Conservation (phyloP, 2,888 invertebrate genomes). For the Ochlodes sylvanus region DNA sequence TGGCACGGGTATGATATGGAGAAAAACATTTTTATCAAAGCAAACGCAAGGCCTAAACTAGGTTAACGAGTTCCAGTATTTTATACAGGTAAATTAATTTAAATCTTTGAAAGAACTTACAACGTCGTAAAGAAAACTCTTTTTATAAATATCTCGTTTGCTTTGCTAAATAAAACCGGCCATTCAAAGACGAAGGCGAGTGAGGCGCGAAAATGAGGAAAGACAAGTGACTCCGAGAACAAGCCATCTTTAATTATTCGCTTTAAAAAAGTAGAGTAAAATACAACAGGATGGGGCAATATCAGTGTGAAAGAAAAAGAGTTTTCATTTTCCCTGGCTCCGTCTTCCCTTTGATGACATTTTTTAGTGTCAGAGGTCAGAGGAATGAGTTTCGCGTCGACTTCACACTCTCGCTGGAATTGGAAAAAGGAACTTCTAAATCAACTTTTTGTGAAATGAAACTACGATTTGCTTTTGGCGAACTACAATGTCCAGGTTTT, state of each 20-base stretch:
- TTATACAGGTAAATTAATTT: no score
- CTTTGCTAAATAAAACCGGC: neutral
- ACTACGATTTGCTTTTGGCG: no score
- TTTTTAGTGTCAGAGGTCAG: neutral
- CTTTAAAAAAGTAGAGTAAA: conserved; percentile 24
- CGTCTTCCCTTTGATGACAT: conserved; percentile 3
- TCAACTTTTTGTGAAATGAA: no score
- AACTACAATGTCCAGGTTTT: neutral
- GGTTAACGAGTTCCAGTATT: no score
- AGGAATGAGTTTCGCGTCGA: neutral
- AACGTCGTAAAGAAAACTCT: neutral
- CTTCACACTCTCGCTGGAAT: neutral
- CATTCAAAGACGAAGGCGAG: conserved; percentile 7
- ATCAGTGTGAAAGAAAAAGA: conserved; percentile 2
- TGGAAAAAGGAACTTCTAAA: no score
- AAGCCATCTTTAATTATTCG: conserved; percentile 25
- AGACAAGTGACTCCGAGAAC: conserved; percentile 19
- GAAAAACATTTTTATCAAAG: no score
- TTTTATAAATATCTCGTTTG: no score
- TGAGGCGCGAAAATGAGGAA: conserved; percentile 14
- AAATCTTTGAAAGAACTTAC: no score
- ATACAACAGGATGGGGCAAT: conserved; percentile 16
- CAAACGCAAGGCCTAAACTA: no score
- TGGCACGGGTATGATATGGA: no score
- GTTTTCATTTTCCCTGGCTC: neutral